Evolutionary conservation across 2,888 invertebrate genomes (phyloP), one percentile per base, ranked within the genome.

Genomic region (Abscondita cerata): DNA sequence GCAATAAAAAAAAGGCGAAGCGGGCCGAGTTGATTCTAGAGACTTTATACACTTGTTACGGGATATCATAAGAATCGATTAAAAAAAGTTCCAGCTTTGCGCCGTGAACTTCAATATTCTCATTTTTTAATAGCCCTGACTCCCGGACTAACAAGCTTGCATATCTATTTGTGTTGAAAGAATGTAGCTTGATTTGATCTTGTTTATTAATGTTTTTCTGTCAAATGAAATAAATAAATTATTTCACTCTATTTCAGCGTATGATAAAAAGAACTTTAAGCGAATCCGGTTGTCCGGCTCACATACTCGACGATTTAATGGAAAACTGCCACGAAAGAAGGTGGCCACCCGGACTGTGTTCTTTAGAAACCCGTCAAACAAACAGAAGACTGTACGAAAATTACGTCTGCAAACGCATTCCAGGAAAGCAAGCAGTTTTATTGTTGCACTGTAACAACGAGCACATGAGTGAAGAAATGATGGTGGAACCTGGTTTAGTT

Each of bases 281-380:
- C 8, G 97, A 97, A 81, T 95, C 95, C 59, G 95, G 96, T 19
- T 97, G 97, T 77, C 97, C 97, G 1, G 88, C 92, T 15, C 94
- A 96, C 78, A 93, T 96, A 63, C 89, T 97, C 64, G 95, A 95
- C 74, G 95, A 96, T 75, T 84, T 98, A 33, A 97, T 98, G 95
- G 96, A 96, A 79, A 97, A 97, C 80, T 96, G 97, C 66, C 98
- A 98, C 79, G 97, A 98, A 80, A 83, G 96, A 62, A 87, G 94
- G 67, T 98, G 98, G 97, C 98, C 97, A 0, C 90, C 92, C 0
- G 97, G 97, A 9, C 83, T 97, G 9, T 93, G 91, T 72, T 93
- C 96, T 0, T 83, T 97, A 40, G 97, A 98, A 82, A 96, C 96
- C 1, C 84, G 97, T 68, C 97, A 98, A 79, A 93, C 93, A 75